Evolutionary conservation across 2,888 invertebrate genomes (phyloP).

Genomic region (Litoditis marina): DNA sequence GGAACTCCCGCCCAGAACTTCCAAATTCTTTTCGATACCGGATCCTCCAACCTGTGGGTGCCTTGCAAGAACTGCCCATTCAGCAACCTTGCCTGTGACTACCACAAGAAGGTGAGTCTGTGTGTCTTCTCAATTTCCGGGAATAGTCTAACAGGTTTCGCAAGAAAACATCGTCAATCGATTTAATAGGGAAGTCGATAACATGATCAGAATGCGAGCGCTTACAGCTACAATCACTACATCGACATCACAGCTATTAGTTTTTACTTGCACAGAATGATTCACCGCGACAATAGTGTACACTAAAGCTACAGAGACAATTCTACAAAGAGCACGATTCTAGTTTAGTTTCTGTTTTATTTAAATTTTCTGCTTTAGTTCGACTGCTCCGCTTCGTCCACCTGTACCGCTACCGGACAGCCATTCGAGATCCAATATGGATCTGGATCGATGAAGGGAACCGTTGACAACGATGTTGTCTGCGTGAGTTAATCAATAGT

Average conservation of each 20-base stretch:
- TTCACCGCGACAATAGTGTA: no score
- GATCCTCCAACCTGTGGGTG: conserved; percentile 97
- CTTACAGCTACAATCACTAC: no score
- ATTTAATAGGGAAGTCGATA: background rate
- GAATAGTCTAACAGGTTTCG: no score
- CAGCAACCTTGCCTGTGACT: conserved; percentile 84
- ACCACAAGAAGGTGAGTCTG: conserved; percentile 23
- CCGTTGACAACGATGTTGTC: conserved; percentile 64
- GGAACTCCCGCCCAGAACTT: conserved; percentile 67
- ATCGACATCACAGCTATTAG: no score
- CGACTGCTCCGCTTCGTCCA: conserved; percentile 77
- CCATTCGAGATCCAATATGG: conserved; percentile 66
- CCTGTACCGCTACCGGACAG: conserved; percentile 83
- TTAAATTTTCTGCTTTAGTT: conserved; percentile 67
- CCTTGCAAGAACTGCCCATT: conserved; percentile 83
- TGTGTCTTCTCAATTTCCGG: background rate
- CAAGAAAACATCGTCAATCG: background rate
- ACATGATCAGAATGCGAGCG: no score
- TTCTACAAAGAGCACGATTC: no score
- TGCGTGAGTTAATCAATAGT: conserved; percentile 61
- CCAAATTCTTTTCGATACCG: conserved; percentile 82
- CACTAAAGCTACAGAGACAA: no score
- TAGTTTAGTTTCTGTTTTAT: no score
- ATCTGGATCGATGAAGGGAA: conserved; percentile 64
- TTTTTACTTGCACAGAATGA: no score